A percentile compares a stretch with the other conserved stretches of the same genome.
phyloP scores from a whole-genome alignment of 2,113 vertebrate species.

The Plecturocebus donacophilus region DNA sequence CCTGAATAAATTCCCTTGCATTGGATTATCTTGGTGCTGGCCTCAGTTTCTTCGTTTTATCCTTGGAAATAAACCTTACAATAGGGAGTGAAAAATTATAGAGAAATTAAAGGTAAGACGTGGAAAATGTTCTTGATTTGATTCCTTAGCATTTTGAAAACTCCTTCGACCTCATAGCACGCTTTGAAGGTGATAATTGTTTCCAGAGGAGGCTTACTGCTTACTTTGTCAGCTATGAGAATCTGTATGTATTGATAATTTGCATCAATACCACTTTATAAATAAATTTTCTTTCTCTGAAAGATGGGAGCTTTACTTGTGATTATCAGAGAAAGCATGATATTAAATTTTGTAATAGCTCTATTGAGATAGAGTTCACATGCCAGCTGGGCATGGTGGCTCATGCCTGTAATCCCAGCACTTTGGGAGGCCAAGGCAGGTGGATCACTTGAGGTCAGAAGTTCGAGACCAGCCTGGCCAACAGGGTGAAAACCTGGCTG shows the following conservation, averaged over 20 bases:
- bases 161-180: background rate
- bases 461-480: too few species aligned
- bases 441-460: too few species aligned
- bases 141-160: constrained; percentile 33
- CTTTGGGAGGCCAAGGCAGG: too few species aligned
- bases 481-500: too few species aligned
- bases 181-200: background rate
- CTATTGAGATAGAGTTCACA: background rate
- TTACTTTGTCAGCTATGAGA: background rate
- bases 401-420: too few species aligned
- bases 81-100: background rate
- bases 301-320: background rate
- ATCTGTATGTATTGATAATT: constrained; percentile 38
- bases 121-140: background rate
- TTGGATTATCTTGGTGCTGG: too few species aligned
- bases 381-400: background rate
- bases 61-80: too few species aligned
- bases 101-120: background rate
- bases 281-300: constrained; percentile 2
- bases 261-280: background rate
- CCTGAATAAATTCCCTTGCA: too few species aligned
- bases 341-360: background rate
- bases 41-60: too few species aligned
- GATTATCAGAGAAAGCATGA: background rate
- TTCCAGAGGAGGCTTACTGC: background rate